phyloP scores from a whole-genome alignment of 2,797 vertebrate genomes.

The Amphiprion clarkii region DNA sequence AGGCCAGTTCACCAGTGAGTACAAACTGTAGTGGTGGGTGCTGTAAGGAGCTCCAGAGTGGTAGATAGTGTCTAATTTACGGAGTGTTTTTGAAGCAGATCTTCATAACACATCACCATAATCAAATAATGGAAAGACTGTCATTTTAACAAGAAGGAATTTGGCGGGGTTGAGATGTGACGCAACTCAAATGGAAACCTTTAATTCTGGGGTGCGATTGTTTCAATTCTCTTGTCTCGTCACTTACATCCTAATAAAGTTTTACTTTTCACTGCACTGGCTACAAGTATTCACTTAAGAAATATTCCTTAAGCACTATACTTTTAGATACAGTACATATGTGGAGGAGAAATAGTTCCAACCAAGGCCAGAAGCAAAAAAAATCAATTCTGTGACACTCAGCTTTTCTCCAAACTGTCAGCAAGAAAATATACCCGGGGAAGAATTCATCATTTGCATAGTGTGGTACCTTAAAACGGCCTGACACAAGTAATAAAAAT shows the following conservation, averaged over 20 bases:
- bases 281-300: conserved; percentile 40
- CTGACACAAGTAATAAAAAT: conserved; percentile 85
- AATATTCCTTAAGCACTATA: conserved; percentile 29
- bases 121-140: too few species aligned
- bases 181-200: conserved; percentile 17
- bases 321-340: conserved; percentile 48
- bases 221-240: conserved; percentile 9
- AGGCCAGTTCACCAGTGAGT: too few species aligned
- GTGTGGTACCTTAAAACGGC: conserved; percentile 74
- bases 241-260: conserved; percentile 30
- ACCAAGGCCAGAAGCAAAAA: conserved; percentile 59
- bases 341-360: conserved; percentile 52
- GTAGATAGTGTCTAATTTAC: too few species aligned
- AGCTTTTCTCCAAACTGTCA: conserved; percentile 80
- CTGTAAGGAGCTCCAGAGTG: too few species aligned
- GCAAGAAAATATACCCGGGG: conserved; percentile 78
- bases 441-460: conserved; percentile 83
- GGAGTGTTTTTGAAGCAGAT: too few species aligned
- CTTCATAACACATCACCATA: too few species aligned
- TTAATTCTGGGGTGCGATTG: background rate
- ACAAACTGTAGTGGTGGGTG: too few species aligned
- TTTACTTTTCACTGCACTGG: conserved; percentile 33
- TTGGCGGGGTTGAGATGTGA: conserved; percentile 9
- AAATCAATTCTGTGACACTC: conserved; percentile 80
- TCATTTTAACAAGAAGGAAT: too few species aligned